Conservation (phyloP, 2,113 vertebrate species). For the Platichthys stellatus region DNA sequence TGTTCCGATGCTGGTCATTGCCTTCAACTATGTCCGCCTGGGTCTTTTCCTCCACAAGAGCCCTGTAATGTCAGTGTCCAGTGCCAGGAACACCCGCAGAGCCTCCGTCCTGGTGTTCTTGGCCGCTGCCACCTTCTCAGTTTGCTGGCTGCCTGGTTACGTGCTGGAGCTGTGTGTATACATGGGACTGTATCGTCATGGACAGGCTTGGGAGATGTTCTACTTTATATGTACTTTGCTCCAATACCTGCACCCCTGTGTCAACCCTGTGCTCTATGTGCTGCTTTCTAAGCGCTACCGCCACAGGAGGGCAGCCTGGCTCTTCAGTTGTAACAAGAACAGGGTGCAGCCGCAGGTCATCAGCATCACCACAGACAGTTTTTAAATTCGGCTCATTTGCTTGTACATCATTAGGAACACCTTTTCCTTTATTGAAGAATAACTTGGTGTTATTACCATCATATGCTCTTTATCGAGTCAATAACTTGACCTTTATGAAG, state of each 20-base stretch:
- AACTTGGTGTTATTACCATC: neutral
- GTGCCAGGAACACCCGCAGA: constrained; percentile 76
- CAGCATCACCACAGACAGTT: constrained; percentile 69
- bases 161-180: constrained; percentile 80
- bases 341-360: constrained; percentile 71
- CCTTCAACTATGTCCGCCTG: constrained; percentile 79
- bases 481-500: neutral
- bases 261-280: constrained; percentile 77
- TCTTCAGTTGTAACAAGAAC: constrained; percentile 68
- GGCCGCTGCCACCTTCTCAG: constrained; percentile 79
- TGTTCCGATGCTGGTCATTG: constrained; percentile 79
- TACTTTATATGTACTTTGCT: constrained; percentile 77
- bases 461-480: no score
- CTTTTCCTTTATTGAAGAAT: constrained; percentile 9
- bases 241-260: constrained; percentile 78
- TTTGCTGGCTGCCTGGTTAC: constrained; percentile 82
- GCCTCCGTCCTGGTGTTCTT: constrained; percentile 82
- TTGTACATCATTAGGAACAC: constrained; percentile 1
- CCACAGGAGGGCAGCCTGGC: constrained; percentile 69
- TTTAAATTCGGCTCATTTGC: constrained; percentile 37
- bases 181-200: constrained; percentile 74
- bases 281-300: constrained; percentile 77
- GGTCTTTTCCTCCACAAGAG: constrained; percentile 79
- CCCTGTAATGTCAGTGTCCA: constrained; percentile 77
- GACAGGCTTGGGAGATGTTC: constrained; percentile 76